phyloP scores from a whole-genome alignment of 2,888 invertebrate species.

The Polydrusus pterygomalis region DNA sequence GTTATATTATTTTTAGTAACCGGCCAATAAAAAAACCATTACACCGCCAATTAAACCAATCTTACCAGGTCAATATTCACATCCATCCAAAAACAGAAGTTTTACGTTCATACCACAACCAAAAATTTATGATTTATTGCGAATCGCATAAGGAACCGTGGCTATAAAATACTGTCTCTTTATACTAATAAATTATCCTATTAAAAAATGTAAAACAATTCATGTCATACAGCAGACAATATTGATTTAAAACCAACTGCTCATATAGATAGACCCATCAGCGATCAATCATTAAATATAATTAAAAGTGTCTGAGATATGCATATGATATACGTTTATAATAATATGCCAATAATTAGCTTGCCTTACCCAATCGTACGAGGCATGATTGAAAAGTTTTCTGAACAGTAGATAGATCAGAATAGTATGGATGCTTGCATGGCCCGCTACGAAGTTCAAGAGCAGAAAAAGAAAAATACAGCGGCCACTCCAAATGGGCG shows the following conservation, averaged over 20 bases:
- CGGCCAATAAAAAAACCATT: not conserved
- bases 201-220: conserved; percentile 37
- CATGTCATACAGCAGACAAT: conserved; percentile 26
- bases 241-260: conserved; percentile 29
- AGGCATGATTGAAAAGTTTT: not conserved
- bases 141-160: conserved; percentile 5
- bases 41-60: not conserved
- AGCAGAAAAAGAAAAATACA: no score
- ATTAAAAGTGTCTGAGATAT: conserved; percentile 31
- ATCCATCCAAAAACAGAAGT: conserved; percentile 11
- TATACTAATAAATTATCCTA: conserved; percentile 25
- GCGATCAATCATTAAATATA: conserved; percentile 34
- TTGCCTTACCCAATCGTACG: not conserved
- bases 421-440: no score
- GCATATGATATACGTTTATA: conserved; percentile 29
- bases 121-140: conserved; percentile 17
- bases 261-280: conserved; percentile 32
- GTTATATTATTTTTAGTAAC: not conserved
- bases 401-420: not conserved
- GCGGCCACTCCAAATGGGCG: no score
- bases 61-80: conserved; percentile 11
- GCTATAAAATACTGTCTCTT: conserved; percentile 26
- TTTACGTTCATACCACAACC: not conserved
- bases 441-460: no score
- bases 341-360: conserved; percentile 25